These are phyloP conservation scores for Episyrphus balteatus DNA, from an alignment of 1,140 invertebrate genomes.

Conservation along the genomic window DNA sequence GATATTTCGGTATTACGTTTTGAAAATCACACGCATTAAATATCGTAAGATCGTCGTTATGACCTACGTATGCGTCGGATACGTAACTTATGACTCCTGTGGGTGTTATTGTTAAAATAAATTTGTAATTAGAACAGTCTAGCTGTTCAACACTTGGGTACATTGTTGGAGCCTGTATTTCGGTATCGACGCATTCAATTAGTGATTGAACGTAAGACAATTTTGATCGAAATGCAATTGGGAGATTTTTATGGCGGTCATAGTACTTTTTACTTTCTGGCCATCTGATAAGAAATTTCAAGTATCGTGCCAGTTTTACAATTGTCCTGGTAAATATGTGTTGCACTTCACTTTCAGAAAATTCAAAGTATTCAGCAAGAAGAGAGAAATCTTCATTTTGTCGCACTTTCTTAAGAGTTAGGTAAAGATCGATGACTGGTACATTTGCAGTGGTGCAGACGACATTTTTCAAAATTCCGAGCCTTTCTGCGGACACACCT, in stretches of 20 bases:
- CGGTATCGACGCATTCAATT: slow-evolving; percentile 33
- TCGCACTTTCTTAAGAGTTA: slow-evolving; percentile 27
- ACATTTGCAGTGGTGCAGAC: slow-evolving; percentile 21
- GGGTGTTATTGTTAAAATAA: slow-evolving; percentile 26
- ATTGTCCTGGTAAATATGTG: slow-evolving; percentile 21
- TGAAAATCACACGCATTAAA: slow-evolving; percentile 26
- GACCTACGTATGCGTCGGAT: slow-evolving; percentile 24
- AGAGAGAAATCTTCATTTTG: slow-evolving; percentile 26
- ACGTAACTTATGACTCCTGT: slow-evolving; percentile 28
- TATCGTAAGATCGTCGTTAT: slow-evolving; percentile 27
- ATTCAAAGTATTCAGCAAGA: slow-evolving; percentile 25
- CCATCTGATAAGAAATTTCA: slow-evolving; percentile 26
- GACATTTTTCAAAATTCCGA: slow-evolving; percentile 20
- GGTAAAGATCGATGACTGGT: slow-evolving; percentile 24
- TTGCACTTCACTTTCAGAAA: slow-evolving; percentile 21
- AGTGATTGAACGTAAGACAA: slow-evolving; percentile 28
- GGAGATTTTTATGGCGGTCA: slow-evolving; percentile 26
- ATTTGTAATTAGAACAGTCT: slow-evolving; percentile 26
- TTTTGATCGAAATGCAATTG: slow-evolving; percentile 21
- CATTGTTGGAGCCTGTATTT: slow-evolving; percentile 7
- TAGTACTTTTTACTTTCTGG: slow-evolving; percentile 22
- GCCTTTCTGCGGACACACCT: slow-evolving; percentile 14
- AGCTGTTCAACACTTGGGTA: slow-evolving; percentile 10
- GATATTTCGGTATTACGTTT: slow-evolving; percentile 24
- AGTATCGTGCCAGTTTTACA: slow-evolving; percentile 17